These are phyloP conservation scores for Sphinx pinastri DNA, from an alignment of 2,888 invertebrate genomes.

Conservation along the genomic window DNA sequence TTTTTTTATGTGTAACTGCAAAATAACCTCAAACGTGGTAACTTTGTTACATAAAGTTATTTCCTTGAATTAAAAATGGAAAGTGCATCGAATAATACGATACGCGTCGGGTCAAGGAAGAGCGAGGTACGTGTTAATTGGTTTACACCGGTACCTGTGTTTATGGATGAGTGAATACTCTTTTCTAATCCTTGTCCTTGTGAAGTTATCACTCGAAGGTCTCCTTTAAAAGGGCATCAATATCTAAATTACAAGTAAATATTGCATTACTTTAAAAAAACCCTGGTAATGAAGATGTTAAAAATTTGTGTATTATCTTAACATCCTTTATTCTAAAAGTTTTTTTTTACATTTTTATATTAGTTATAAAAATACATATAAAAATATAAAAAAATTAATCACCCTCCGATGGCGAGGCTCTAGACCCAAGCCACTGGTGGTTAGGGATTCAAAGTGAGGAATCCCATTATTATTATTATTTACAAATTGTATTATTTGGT, in stretches of 20 bases:
- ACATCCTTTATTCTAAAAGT: too few relatives aligned
- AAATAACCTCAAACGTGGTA: constrained; percentile 44
- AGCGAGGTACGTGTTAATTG: constrained; percentile 87
- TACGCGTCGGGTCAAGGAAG: constrained; percentile 92
- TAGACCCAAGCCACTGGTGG: too few relatives aligned
- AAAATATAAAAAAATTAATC: too few relatives aligned
- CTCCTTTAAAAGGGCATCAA: background rate
- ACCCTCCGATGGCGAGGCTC: too few relatives aligned
- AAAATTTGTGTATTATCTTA: too few relatives aligned
- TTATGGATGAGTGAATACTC: background rate
- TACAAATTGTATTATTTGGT: too few relatives aligned
- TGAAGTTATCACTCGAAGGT: background rate
- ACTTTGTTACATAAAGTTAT: constrained; percentile 47
- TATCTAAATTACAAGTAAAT: background rate
- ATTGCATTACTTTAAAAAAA: too few relatives aligned
- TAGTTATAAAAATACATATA: too few relatives aligned
- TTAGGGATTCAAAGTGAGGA: too few relatives aligned
- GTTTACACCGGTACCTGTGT: constrained; percentile 32
- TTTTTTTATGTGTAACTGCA: constrained; percentile 28
- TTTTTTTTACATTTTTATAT: too few relatives aligned
- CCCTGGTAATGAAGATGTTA: too few relatives aligned
- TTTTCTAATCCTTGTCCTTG: background rate
- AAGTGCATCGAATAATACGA: constrained; percentile 76
- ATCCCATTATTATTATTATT: too few relatives aligned
- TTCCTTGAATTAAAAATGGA: constrained; percentile 59